These are phyloP conservation scores for Amiota minor DNA, from an alignment of 2,888 invertebrate genomes.

Conservation along the genomic window DNA sequence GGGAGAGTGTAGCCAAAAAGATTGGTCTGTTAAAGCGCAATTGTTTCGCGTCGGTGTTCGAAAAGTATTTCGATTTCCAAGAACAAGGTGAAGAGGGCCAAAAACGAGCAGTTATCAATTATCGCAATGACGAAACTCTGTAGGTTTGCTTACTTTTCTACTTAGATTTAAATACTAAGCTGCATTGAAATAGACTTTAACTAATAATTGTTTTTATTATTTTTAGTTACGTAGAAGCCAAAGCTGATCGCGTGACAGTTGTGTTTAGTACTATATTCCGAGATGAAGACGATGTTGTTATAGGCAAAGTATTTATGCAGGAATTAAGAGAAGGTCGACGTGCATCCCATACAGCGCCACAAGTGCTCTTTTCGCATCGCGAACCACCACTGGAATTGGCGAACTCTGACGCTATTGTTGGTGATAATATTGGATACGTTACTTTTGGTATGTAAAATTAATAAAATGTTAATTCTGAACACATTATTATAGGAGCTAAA, in stretches of 20 bases:
- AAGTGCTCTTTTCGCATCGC: slow-evolving; percentile 92
- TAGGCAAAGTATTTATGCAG: slow-evolving; percentile 99
- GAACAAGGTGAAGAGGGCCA: slow-evolving; percentile 92
- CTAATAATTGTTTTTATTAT: slow-evolving; percentile 19
- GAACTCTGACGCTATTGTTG: slow-evolving; percentile 93
- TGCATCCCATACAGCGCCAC: slow-evolving; percentile 94
- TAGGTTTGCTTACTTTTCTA: slow-evolving; percentile 73
- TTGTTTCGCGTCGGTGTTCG: slow-evolving; percentile 99
- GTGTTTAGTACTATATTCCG: slow-evolving; percentile 99
- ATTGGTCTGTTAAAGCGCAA: slow-evolving; percentile 96
- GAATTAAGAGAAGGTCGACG: slow-evolving; percentile 98
- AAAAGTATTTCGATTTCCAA: slow-evolving; percentile 99
- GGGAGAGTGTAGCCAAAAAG: slow-evolving; percentile 91
- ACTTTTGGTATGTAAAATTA: slow-evolving; percentile 87
- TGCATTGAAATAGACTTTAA: not conserved
- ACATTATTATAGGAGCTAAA: slow-evolving; percentile 36
- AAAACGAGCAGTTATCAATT: slow-evolving; percentile 97
- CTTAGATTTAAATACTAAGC: not conserved
- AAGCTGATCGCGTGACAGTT: slow-evolving; percentile 97
- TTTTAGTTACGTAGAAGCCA: slow-evolving; percentile 95
- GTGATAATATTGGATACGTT: slow-evolving; percentile 99
- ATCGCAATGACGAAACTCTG: slow-evolving; percentile 99
- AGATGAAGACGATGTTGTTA: slow-evolving; percentile 97
- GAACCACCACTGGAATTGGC: slow-evolving; percentile 97
- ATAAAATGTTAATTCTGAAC: not conserved